phyloP scores from a whole-genome alignment of 2,888 invertebrate genomes.

The Sepioteuthis lessoniana region DNA sequence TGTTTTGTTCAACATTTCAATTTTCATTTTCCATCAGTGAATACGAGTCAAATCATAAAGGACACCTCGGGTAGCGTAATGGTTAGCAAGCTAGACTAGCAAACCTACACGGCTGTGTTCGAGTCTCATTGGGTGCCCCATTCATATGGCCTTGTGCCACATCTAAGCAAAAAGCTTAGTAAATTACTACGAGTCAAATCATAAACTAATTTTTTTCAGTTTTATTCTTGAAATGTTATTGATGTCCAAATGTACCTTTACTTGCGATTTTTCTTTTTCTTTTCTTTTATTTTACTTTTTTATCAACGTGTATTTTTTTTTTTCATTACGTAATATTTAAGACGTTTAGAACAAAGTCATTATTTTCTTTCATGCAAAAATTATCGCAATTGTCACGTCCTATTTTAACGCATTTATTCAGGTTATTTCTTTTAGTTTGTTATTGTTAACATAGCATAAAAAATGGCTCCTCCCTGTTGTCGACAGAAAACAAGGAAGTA shows the following conservation, averaged over 20 bases:
- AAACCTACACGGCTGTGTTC: too few species aligned
- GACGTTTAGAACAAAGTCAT: not conserved
- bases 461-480: not conserved
- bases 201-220: too few species aligned
- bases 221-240: too few species aligned
- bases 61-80: too few species aligned
- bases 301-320: not conserved
- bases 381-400: not conserved
- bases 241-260: not conserved
- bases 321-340: not conserved
- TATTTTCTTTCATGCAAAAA: conserved; percentile 33
- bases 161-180: too few species aligned
- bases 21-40: not conserved
- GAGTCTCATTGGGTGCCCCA: too few species aligned
- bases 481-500: not conserved
- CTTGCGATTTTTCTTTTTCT: not conserved
- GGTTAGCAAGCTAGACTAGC: too few species aligned
- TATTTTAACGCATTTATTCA: not conserved
- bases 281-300: too few species aligned
- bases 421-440: not conserved
- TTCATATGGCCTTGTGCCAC: too few species aligned
- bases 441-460: not conserved
- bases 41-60: not conserved
- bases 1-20: not conserved
- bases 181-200: too few species aligned